Evolutionary conservation across 2,888 invertebrate genomes (phyloP).

Genomic region (Leuctra nigra): DNA sequence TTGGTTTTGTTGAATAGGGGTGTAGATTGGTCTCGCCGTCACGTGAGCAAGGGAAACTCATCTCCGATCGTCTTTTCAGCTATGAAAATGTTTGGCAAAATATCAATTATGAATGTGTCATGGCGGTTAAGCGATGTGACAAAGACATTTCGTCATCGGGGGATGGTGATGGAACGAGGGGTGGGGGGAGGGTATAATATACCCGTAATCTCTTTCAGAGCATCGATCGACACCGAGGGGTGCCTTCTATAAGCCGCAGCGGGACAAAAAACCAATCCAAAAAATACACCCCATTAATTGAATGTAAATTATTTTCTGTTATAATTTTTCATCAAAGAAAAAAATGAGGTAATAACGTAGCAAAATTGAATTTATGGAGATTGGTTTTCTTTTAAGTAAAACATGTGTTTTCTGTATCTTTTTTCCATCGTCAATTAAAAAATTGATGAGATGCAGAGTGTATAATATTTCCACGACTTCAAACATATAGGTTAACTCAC

Average conservation of each 20-base stretch:
- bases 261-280: slow-evolving; percentile 7
- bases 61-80: slow-evolving; percentile 19
- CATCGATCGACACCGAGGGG: slow-evolving; percentile 3
- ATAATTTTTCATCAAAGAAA: neutral
- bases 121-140: slow-evolving; percentile 15
- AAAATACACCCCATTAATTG: slow-evolving; percentile 9
- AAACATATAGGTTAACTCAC: too few species aligned
- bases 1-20: slow-evolving; percentile 7
- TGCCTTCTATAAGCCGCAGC: neutral
- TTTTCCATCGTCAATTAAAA: too few species aligned
- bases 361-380: neutral
- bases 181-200: slow-evolving; percentile 9
- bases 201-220: slow-evolving; percentile 6
- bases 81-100: slow-evolving; percentile 20
- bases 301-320: slow-evolving; percentile 4
- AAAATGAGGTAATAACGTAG: slow-evolving; percentile 2
- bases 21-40: slow-evolving; percentile 7
- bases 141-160: slow-evolving; percentile 17
- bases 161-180: neutral
- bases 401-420: neutral
- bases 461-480: too few species aligned
- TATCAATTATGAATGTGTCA: slow-evolving; percentile 20
- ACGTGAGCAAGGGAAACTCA: slow-evolving; percentile 15
- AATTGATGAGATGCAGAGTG: too few species aligned
- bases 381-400: neutral